These are phyloP conservation scores for Galerucella nymphaeae DNA, from an alignment of 2,888 invertebrate species.

Conservation along the genomic window DNA sequence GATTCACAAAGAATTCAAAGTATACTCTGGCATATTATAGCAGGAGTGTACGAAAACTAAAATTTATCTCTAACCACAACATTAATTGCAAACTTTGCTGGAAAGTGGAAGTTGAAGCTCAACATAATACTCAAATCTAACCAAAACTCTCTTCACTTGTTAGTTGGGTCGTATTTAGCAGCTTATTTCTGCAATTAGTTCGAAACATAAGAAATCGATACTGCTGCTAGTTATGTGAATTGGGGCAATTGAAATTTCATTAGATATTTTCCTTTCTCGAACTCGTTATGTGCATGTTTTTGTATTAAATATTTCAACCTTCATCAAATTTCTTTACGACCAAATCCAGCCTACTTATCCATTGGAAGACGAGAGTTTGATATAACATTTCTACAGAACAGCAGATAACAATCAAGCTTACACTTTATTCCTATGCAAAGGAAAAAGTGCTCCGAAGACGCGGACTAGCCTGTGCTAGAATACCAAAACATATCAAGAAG, in stretches of 20 bases:
- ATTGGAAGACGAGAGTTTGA: no score
- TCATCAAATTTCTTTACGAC: no score
- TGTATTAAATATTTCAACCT: no score
- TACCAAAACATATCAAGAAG: no score
- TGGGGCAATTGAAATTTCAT: neutral
- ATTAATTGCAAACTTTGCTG: conserved; percentile 29
- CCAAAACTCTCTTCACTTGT: conserved; percentile 16
- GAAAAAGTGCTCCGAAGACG: no score
- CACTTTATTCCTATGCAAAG: no score
- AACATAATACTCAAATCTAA: conserved; percentile 32
- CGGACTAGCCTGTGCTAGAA: no score
- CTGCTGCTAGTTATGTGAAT: neutral
- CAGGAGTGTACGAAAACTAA: conserved; percentile 17
- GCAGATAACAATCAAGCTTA: no score
- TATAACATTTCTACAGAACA: no score
- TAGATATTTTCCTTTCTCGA: no score
- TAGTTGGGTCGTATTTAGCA: conserved; percentile 23
- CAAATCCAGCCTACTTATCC: no score
- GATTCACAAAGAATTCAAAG: conserved; percentile 21
- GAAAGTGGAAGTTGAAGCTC: conserved; percentile 24
- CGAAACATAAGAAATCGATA: conserved; percentile 18
- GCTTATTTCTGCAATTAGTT: conserved; percentile 21
- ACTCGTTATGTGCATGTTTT: no score
- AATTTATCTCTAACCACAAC: conserved; percentile 29
- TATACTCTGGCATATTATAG: conserved; percentile 13